Conservation (phyloP, 2,797 vertebrate genomes). For the Syncerus caffer region DNA sequence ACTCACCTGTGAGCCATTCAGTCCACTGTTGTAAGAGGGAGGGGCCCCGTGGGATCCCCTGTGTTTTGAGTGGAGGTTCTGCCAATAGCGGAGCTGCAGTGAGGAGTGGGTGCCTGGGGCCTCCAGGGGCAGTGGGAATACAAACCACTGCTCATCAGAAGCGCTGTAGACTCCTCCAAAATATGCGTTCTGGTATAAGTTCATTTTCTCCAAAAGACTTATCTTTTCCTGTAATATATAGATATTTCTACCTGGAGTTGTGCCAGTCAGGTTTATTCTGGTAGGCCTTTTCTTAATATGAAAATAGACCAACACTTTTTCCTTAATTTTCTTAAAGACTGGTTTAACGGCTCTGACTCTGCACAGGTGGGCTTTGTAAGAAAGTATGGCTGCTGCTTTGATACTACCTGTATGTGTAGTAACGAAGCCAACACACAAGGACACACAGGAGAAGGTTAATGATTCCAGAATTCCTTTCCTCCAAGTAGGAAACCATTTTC, state of each 20-base stretch:
- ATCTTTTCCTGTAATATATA: not conserved
- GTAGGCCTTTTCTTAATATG: not conserved
- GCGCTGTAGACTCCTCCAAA: too few species aligned
- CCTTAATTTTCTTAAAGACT: not conserved
- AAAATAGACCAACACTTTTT: not conserved
- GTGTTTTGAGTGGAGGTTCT: not conserved
- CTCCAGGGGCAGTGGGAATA: not conserved
- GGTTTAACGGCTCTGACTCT: not conserved
- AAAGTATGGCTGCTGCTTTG: not conserved
- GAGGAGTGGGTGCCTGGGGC: not conserved
- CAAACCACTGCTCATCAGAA: not conserved
- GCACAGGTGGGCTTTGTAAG: not conserved
- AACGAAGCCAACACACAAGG: not conserved
- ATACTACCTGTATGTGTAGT: not conserved
- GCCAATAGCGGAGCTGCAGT: not conserved
- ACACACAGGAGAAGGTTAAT: not conserved
- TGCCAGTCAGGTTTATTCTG: not conserved
- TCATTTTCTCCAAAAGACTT: not conserved
- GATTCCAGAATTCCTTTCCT: not conserved
- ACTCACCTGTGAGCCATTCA: not conserved
- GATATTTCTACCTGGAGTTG: not conserved
- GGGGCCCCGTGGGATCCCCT: not conserved
- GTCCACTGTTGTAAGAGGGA: not conserved
- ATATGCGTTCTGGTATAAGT: too few species aligned
- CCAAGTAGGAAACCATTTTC: not conserved